A percentile compares a stretch with the other conserved stretches of the same genome.
phyloP scores from a whole-genome alignment of 2,113 vertebrate species.

The Willisornis vidua region DNA sequence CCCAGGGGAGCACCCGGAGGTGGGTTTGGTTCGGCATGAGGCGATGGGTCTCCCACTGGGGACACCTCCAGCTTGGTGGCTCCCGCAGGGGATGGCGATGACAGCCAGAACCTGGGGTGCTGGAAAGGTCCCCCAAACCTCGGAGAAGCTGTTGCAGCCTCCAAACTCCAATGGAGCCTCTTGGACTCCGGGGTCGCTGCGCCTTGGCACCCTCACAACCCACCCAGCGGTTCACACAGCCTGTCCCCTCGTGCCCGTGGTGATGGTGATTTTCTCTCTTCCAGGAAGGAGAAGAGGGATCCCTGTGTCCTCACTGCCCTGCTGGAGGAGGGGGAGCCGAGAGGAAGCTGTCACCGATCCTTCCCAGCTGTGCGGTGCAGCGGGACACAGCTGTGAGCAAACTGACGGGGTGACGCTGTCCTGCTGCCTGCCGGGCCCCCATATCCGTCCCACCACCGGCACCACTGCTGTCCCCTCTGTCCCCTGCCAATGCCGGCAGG shows the following conservation, averaged over 20 bases:
- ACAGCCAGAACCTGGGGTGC: too few species aligned
- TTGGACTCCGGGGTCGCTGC: too few species aligned
- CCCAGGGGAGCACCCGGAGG: too few species aligned
- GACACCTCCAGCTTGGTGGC: background rate
- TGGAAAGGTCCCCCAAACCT: too few species aligned
- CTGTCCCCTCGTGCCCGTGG: accelerated
- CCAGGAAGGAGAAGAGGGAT: background rate
- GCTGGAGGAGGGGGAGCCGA: accelerated
- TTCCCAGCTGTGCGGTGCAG: background rate
- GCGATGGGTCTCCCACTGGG: accelerated
- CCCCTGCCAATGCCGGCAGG: conserved; percentile 18
- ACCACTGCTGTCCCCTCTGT: background rate
- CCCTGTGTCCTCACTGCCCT: background rate
- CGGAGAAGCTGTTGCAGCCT: background rate
- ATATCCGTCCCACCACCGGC: background rate
- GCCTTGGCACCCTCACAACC: accelerated
- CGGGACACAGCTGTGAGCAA: background rate
- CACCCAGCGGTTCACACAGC: accelerated
- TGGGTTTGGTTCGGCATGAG: background rate
- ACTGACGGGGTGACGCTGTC: accelerated
- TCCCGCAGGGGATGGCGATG: background rate
- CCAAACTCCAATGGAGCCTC: background rate
- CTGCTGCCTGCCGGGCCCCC: background rate
- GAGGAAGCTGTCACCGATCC: background rate
- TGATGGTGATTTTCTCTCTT: background rate